phyloP scores from a whole-genome alignment of 35 echinoderm and acorn worm genomes.

The Hemicentrotus pulcherrimus region DNA sequence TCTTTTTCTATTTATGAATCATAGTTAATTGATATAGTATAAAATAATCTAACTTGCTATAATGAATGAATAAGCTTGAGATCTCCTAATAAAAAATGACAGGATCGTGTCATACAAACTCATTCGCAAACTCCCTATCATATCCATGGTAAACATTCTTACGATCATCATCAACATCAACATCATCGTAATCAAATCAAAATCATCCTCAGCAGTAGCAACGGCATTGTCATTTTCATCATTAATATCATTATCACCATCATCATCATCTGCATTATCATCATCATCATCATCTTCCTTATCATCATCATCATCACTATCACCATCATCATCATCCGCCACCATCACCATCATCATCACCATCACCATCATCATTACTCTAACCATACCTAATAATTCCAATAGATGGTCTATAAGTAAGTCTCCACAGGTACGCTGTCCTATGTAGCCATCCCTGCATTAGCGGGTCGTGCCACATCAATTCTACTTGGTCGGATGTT shows the following conservation, averaged over 20 bases:
- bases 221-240: background rate
- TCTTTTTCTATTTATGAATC: too few relatives aligned
- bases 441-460: conserved; percentile 86
- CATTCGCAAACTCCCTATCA: too few relatives aligned
- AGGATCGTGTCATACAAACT: too few relatives aligned
- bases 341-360: conserved; percentile 30
- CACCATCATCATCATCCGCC: conserved; percentile 33
- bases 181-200: background rate
- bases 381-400: conserved; percentile 78
- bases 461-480: conserved; percentile 91
- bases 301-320: conserved; percentile 25
- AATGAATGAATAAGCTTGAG: too few relatives aligned
- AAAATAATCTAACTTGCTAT: too few relatives aligned
- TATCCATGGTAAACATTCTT: background rate
- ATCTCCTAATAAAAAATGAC: too few relatives aligned
- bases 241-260: conserved; percentile 6
- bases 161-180: background rate
- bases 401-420: conserved; percentile 81
- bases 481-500: conserved; percentile 62
- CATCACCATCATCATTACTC: conserved; percentile 28
- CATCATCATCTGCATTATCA: background rate
- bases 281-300: background rate
- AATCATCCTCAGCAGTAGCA: background rate
- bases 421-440: conserved; percentile 72
- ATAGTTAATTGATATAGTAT: too few relatives aligned